These are phyloP conservation scores for Trisateles emortualis DNA, from an alignment of 2,888 invertebrate species.

Conservation along the genomic window DNA sequence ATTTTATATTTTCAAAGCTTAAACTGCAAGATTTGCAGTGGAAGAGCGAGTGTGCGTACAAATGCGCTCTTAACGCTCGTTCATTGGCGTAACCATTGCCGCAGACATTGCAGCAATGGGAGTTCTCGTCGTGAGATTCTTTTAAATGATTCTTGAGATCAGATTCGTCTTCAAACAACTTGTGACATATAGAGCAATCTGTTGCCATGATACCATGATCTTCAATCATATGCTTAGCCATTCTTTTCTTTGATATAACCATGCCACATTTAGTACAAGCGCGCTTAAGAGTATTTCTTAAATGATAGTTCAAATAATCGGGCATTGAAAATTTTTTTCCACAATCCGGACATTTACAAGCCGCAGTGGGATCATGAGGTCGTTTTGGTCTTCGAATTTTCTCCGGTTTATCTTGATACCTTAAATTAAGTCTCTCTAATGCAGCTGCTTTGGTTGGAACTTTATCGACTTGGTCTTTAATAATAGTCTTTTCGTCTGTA, in stretches of 20 bases:
- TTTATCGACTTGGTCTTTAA: conserved; percentile 51
- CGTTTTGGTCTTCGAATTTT: conserved; percentile 18
- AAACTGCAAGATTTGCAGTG: conserved; percentile 63
- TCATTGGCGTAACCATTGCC: conserved; percentile 61
- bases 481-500: conserved; percentile 44
- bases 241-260: conserved; percentile 54
- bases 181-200: conserved; percentile 60
- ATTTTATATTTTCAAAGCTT: conserved; percentile 70
- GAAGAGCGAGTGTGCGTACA: conserved; percentile 66
- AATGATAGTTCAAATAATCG: conserved; percentile 62
- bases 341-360: conserved; percentile 62
- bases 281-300: conserved; percentile 59
- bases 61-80: conserved; percentile 67
- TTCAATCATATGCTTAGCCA: conserved; percentile 58
- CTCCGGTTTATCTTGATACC: conserved; percentile 22
- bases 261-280: conserved; percentile 62
- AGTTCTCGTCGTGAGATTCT: conserved; percentile 46
- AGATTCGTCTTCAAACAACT: conserved; percentile 52
- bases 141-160: conserved; percentile 49
- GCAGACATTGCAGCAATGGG: conserved; percentile 61
- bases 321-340: conserved; percentile 57
- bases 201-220: conserved; percentile 49
- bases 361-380: conserved; percentile 4
- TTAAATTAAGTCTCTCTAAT: conserved; percentile 49
- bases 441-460: conserved; percentile 43